Base-by-base conservation (phyloP, 2,113 vertebrate genomes). In the Myiagra hebetior region DNA sequence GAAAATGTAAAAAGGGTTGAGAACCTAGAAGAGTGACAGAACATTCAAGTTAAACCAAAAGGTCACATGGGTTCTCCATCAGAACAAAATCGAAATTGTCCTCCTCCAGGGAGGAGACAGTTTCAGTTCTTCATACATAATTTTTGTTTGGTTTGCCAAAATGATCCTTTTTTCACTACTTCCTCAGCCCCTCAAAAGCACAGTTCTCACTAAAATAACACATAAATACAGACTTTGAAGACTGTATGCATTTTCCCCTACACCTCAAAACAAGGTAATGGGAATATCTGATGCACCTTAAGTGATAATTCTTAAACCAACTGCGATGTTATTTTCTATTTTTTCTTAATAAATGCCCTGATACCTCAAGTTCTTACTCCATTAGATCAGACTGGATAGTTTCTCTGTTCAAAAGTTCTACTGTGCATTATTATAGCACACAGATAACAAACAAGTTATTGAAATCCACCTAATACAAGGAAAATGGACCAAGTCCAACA, bases 1-100 rank as follows among this genome's bases (percentile, higher is more conserved):
- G 98, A 99, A 99, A 98, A 99, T 98, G 99, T 99, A 99, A 97
- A 99, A 99, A 97, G 99, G 99, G 93, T 99, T 99, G 96, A 99
- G 99, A 97, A 99, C 99, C 99, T 99, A 88, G 95, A 91, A 95
- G 44, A 85, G n/a, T 12, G 26, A 93, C 23, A 90, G 39, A 85
- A 96, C 15, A 92, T 16, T 31, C 10, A 50, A 57, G 87, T 96
- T 90, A 95, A 26, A 82, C 13, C 80, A 88, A 53, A 69, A 82
- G n/a, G 49, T 52, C 35, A 77, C 27, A 50, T 1, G 8, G 27
- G 26, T 52, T 84, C 47, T 59, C 18, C 2, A 1, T 70, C 31
- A 94, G 21, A 88, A 89, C 7, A 55, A 6, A 82, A 8, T 28
- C 17, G 17, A 33, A 85, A 65, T 60, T 19, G 30, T 59, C 41